Conservation (phyloP, 2,797 vertebrate species). For the Dipus sagitta region DNA sequence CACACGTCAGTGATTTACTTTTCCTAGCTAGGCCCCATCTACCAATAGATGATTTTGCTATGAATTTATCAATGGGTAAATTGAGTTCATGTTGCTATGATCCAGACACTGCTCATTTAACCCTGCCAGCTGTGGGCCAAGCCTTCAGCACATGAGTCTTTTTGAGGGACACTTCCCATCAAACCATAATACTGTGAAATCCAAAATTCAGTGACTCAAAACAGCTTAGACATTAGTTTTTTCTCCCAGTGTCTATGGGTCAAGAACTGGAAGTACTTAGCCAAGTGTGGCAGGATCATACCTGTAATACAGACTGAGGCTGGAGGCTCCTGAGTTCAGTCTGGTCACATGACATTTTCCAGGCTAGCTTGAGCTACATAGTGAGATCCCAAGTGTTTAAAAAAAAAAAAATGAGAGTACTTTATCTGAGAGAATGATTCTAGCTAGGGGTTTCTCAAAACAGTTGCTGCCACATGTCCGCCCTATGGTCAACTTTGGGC, state of each 20-base stretch:
- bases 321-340: background rate
- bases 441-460: background rate
- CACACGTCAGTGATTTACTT: background rate
- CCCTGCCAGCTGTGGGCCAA: background rate
- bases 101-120: background rate
- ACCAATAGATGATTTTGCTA: background rate
- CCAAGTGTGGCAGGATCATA: no score
- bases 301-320: background rate
- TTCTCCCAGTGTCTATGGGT: background rate
- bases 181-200: background rate
- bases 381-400: background rate
- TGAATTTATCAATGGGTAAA: background rate
- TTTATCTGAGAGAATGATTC: background rate
- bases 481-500: no score
- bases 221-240: background rate
- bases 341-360: background rate
- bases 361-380: background rate
- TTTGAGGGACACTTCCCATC: background rate
- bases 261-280: background rate
- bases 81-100: background rate
- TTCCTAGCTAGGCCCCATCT: background rate
- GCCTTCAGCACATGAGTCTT: background rate
- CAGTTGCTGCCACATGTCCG: background rate
- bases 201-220: background rate
- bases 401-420: no score